phyloP scores from a whole-genome alignment of 1,140 invertebrate genomes.

The Hylyphantes graminicola region DNA sequence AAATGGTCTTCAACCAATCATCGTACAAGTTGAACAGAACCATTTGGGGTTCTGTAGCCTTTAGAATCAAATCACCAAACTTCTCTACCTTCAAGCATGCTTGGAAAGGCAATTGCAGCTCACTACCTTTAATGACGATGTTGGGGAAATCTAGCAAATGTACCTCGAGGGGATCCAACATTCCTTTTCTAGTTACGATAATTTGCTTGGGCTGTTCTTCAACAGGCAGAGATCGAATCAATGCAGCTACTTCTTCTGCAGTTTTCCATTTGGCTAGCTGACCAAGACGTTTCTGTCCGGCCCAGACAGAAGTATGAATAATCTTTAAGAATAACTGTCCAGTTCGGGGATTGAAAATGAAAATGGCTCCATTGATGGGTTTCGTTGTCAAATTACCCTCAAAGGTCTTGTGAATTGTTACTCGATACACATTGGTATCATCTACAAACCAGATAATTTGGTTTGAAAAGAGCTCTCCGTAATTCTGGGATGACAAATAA shows the following conservation, averaged over 20 bases:
- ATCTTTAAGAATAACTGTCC: conserved; percentile 99
- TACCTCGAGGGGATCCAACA: conserved; percentile 99
- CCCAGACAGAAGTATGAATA: conserved; percentile 99
- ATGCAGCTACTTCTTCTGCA: conserved; percentile 98
- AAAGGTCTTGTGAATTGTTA: conserved; percentile 99
- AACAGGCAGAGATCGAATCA: conserved; percentile 98
- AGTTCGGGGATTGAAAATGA: conserved; percentile 99
- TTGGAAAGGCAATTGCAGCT: conserved; percentile 98
- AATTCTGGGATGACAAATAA: conserved; percentile 98
- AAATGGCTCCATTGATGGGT: conserved; percentile 99
- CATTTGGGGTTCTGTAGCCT: conserved; percentile 99
- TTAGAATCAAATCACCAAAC: conserved; percentile 98
- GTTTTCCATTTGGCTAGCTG: conserved; percentile 99
- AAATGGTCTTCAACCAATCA: conserved; percentile 98
- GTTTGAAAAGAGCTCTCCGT: conserved; percentile 98
- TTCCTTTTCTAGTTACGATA: conserved; percentile 98
- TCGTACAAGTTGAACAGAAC: conserved; percentile 99
- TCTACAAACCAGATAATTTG: conserved; percentile 99
- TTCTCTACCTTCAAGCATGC: conserved; percentile 99
- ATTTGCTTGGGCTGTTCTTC: conserved; percentile 99
- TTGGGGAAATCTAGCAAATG: conserved; percentile 99
- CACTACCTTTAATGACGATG: conserved; percentile 99
- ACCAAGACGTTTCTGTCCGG: conserved; percentile 81
- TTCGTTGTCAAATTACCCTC: conserved; percentile 99
- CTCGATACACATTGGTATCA: conserved; percentile 98